Conservation (phyloP, 2,888 invertebrate species). For the Cynaeus angustus region DNA sequence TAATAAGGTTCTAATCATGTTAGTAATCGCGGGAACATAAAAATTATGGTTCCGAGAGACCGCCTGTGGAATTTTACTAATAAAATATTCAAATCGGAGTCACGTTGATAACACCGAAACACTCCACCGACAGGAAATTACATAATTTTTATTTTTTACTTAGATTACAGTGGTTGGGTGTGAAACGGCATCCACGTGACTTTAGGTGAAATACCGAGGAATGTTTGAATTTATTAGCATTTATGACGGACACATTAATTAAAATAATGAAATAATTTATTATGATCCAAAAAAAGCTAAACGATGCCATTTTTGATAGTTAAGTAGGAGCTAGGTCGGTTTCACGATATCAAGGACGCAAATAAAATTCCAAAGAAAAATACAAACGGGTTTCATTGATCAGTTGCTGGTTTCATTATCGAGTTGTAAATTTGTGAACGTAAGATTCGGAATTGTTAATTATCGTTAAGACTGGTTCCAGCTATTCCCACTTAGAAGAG, state of each 20-base stretch:
- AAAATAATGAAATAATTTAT: conserved; percentile 29
- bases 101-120: conserved; percentile 14
- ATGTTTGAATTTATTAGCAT: background rate
- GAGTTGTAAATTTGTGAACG: too few relatives aligned
- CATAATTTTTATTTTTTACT: conserved; percentile 19
- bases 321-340: background rate
- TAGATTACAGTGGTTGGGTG: conserved; percentile 10
- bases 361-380: background rate
- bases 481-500: too few relatives aligned
- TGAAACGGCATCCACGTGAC: background rate
- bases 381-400: conserved; percentile 5
- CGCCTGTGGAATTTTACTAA: conserved; percentile 32
- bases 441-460: too few relatives aligned
- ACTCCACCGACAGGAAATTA: conserved; percentile 32
- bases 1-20: conserved; percentile 50
- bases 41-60: conserved; percentile 36
- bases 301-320: conserved; percentile 3
- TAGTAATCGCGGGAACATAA: conserved; percentile 42
- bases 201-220: too few relatives aligned
- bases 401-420: too few relatives aligned
- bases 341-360: background rate
- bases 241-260: conserved; percentile 36
- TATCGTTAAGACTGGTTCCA: too few relatives aligned
- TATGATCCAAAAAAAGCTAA: background rate
- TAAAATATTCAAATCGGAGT: conserved; percentile 45